phyloP scores from a whole-genome alignment of 2,888 invertebrate genomes.

The Gibbula magus region DNA sequence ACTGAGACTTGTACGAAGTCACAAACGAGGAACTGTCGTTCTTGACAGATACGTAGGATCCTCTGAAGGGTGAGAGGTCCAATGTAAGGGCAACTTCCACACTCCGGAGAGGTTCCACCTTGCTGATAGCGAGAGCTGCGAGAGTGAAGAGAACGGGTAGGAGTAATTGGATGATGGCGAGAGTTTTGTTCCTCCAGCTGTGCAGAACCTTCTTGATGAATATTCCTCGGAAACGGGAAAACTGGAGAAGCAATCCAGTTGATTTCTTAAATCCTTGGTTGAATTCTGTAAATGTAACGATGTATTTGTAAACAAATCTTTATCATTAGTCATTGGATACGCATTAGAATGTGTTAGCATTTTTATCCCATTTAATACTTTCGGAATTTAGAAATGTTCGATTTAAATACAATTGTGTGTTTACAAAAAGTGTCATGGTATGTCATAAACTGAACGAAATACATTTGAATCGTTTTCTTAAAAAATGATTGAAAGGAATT shows the following conservation, averaged over 20 bases:
- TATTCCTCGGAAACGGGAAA: slow-evolving; percentile 81
- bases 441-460: too few species aligned
- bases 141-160: slow-evolving; percentile 58
- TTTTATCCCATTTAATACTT: too few species aligned
- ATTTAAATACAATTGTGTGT: too few species aligned
- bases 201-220: slow-evolving; percentile 81
- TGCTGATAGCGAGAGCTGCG: slow-evolving; percentile 75
- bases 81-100: slow-evolving; percentile 78
- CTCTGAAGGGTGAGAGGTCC: slow-evolving; percentile 74
- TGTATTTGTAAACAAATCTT: too few species aligned
- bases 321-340: too few species aligned
- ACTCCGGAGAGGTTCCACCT: not conserved
- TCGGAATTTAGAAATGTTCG: too few species aligned
- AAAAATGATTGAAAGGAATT: too few species aligned
- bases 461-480: too few species aligned
- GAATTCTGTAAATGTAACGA: slow-evolving; percentile 38
- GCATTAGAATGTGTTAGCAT: too few species aligned
- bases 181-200: slow-evolving; percentile 71
- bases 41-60: slow-evolving; percentile 37
- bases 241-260: slow-evolving; percentile 73
- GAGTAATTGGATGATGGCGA: slow-evolving; percentile 60
- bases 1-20: not conserved
- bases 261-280: slow-evolving; percentile 52
- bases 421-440: too few species aligned
- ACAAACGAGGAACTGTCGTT: slow-evolving; percentile 31